Conservation (phyloP, 1,140 invertebrate genomes). For the Drosophila ironensis region DNA sequence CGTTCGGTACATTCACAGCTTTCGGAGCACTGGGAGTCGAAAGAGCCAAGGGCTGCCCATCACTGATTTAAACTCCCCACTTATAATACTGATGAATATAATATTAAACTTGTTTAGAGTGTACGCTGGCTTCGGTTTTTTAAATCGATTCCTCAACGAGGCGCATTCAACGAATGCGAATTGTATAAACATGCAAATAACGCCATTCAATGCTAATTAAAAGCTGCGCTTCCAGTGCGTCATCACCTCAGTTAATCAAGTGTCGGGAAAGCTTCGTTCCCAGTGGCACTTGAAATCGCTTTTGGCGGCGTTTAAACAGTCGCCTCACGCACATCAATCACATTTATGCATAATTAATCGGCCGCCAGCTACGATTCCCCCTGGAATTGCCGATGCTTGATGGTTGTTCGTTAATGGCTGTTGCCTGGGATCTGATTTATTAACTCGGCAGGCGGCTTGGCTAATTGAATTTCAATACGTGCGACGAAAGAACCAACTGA, state of each 20-base stretch:
- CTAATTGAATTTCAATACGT: constrained; percentile 71
- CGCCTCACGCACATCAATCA: constrained; percentile 71
- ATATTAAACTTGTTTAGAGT: too few relatives aligned
- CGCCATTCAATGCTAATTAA: constrained; percentile 71
- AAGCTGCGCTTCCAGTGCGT: constrained; percentile 41
- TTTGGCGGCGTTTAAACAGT: constrained; percentile 31
- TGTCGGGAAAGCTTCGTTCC: constrained; percentile 2
- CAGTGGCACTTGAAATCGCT: constrained; percentile 25
- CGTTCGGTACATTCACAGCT: too few relatives aligned
- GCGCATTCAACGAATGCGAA: neutral
- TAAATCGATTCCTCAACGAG: constrained; percentile 6
- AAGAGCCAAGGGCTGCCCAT: too few relatives aligned
- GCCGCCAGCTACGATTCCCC: constrained; percentile 6
- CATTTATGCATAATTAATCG: constrained; percentile 76
- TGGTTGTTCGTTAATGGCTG: too few relatives aligned
- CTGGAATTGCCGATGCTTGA: constrained; percentile 8
- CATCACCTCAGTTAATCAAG: constrained; percentile 45
- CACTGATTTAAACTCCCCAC: too few relatives aligned
- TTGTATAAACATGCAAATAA: constrained; percentile 44
- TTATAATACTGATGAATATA: too few relatives aligned
- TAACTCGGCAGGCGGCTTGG: constrained; percentile 35
- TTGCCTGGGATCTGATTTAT: constrained; percentile 59
- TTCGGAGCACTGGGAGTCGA: too few relatives aligned
- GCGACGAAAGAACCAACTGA: constrained; percentile 40
- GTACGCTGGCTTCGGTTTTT: too few relatives aligned